phyloP scores from a whole-genome alignment of 2,888 invertebrate species.

The Nephrotoma appendiculata region DNA sequence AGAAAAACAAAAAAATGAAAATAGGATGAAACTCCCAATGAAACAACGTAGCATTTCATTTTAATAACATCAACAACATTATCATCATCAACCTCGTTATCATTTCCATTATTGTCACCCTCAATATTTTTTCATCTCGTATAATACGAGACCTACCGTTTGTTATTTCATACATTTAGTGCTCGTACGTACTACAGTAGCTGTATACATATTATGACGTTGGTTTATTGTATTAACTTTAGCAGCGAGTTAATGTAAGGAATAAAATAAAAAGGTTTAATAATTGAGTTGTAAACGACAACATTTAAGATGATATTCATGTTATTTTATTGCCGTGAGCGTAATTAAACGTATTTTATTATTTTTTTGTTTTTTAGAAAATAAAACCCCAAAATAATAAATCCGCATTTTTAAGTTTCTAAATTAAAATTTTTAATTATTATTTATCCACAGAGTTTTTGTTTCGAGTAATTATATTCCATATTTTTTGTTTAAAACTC shows the following conservation, averaged over 20 bases:
- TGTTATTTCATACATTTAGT: neutral
- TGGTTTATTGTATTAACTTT: neutral
- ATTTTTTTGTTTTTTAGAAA: neutral
- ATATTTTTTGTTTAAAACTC: neutral
- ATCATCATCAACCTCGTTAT: neutral
- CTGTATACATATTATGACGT: neutral
- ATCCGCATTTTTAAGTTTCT: neutral
- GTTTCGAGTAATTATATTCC: neutral
- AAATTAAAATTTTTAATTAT: neutral
- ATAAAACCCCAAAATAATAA: neutral
- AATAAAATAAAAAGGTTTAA: neutral
- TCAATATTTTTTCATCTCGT: neutral
- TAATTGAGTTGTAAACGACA: slow-evolving; percentile 7
- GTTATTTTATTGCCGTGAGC: slow-evolving; percentile 7
- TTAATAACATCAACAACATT: slow-evolving; percentile 2
- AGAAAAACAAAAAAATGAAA: neutral
- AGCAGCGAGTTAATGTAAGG: neutral
- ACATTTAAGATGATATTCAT: slow-evolving; percentile 15
- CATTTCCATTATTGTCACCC: slow-evolving; percentile 1
- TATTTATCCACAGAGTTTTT: neutral
- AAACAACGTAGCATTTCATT: neutral
- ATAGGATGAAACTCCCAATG: neutral
- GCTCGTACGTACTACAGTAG: neutral
- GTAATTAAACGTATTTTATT: neutral
- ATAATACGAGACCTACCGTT: neutral